These are phyloP conservation scores for Dilophus febrilis DNA, from an alignment of 2,888 invertebrate species.

Conservation along the genomic window DNA sequence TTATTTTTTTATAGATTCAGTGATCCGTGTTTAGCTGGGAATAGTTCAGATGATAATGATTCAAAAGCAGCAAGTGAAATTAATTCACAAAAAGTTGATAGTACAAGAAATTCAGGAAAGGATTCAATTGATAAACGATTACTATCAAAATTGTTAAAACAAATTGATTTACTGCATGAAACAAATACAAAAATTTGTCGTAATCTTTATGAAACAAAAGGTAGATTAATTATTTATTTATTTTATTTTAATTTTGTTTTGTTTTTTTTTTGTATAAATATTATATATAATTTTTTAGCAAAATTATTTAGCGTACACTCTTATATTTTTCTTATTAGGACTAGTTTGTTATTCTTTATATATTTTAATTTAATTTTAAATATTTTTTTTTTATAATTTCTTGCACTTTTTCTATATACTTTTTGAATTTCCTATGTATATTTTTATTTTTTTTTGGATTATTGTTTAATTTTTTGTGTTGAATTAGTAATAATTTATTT, in stretches of 20 bases:
- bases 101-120: slow-evolving; percentile 13
- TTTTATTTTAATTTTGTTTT: slow-evolving; percentile 1
- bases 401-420: no score
- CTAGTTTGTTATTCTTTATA: no score
- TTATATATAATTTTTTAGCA: no score
- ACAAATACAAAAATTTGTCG: slow-evolving; percentile 56
- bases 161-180: slow-evolving; percentile 52
- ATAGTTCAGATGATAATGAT: slow-evolving; percentile 28
- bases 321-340: no score
- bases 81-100: background rate
- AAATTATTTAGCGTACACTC: no score
- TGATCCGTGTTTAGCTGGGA: slow-evolving; percentile 27
- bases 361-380: no score
- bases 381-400: no score
- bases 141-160: slow-evolving; percentile 43
- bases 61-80: slow-evolving; percentile 15
- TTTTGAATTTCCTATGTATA: no score
- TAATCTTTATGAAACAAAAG: slow-evolving; percentile 56
- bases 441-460: no score
- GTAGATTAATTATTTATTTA: slow-evolving; percentile 23
- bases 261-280: no score
- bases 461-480: no score
- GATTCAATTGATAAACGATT: slow-evolving; percentile 24
- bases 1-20: slow-evolving; percentile 26
- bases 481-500: no score